These are phyloP conservation scores for Callinectes sapidus DNA, from an alignment of 2,888 invertebrate species.

Conservation along the genomic window DNA sequence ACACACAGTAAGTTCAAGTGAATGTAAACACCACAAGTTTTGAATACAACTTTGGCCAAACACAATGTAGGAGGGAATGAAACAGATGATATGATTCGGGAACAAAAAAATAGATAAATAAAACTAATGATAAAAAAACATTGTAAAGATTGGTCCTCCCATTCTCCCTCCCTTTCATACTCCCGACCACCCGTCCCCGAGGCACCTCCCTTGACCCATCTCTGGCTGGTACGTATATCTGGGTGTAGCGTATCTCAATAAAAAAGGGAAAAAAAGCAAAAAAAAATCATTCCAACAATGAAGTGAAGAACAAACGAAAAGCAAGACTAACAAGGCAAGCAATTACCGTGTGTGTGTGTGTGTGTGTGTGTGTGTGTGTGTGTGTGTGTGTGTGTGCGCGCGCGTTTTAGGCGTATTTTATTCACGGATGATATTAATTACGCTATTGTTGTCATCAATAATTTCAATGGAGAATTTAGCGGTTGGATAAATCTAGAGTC, in stretches of 20 bases:
- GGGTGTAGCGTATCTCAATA: not conserved
- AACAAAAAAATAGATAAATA: not conserved
- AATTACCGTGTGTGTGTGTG: not conserved
- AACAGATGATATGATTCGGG: not conserved
- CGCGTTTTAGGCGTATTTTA: not conserved
- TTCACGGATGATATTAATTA: not conserved
- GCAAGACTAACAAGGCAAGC: not conserved
- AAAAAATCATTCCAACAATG: not conserved
- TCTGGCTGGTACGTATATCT: not conserved
- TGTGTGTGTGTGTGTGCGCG: not conserved
- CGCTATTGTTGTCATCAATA: not conserved
- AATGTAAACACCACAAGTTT: not conserved
- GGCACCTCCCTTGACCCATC: not conserved
- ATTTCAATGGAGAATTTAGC: not conserved
- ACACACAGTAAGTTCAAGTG: not conserved
- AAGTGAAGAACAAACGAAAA: not conserved
- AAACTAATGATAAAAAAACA: not conserved
- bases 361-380: constrained; percentile 1
- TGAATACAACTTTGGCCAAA: not conserved
- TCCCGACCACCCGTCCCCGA: not conserved
- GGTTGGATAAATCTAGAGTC: not conserved
- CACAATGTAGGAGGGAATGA: not conserved
- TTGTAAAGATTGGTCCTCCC: not conserved
- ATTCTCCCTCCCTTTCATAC: not conserved
- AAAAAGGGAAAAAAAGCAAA: not conserved